Percentiles rank a stretch among this genome's conserved stretches.
phyloP scores from a whole-genome alignment of 1,140 invertebrate species.

The Eriosoma lanigerum region DNA sequence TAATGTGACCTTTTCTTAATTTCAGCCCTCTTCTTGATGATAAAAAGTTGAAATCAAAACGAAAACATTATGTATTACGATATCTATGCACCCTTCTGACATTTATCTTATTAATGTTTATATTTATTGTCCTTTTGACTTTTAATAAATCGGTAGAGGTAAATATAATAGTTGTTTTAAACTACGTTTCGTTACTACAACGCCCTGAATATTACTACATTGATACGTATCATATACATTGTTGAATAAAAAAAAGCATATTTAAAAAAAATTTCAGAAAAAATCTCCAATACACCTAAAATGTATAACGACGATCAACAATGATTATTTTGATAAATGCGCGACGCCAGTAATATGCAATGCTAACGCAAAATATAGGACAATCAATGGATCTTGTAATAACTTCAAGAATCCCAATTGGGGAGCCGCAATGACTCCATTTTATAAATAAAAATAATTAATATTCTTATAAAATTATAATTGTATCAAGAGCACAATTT shows the following conservation, averaged over 20 bases:
- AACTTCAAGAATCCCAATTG: slow-evolving; percentile 69
- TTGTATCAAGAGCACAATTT: too few relatives aligned
- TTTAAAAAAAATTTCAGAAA: neutral
- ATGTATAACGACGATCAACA: neutral
- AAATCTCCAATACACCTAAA: neutral
- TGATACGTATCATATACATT: too few relatives aligned
- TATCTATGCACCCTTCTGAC: neutral
- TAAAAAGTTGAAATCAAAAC: neutral
- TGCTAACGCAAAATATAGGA: slow-evolving; percentile 63
- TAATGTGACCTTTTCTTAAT: neutral
- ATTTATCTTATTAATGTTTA: neutral
- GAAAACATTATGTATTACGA: neutral
- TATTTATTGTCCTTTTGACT: neutral
- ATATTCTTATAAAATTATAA: too few relatives aligned
- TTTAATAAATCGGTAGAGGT: neutral
- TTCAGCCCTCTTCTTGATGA: neutral
- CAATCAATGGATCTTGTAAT: slow-evolving; percentile 79
- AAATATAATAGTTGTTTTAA: neutral
- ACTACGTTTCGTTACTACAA: too few relatives aligned
- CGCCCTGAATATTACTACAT: too few relatives aligned
- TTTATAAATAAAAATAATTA: too few relatives aligned
- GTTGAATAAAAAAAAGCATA: too few relatives aligned
- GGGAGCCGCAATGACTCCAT: slow-evolving; percentile 75
- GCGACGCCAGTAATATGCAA: neutral
- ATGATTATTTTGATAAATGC: slow-evolving; percentile 27